Percentiles rank a stretch among this genome's conserved stretches.
phyloP scores from a whole-genome alignment of 53 echinoderm and acorn worm genomes.

The Actinopyga echinites region DNA sequence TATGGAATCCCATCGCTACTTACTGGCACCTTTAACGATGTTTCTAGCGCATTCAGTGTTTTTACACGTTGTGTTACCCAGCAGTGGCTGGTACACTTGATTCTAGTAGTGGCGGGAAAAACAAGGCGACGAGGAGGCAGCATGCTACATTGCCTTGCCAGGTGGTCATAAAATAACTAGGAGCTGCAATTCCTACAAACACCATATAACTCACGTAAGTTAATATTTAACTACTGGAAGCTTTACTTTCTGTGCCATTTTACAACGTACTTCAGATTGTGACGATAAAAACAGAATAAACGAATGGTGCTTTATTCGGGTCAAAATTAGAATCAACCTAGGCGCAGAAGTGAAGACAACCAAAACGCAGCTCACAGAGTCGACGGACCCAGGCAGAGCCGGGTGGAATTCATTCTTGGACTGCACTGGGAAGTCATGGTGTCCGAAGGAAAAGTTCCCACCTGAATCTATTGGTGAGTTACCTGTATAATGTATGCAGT shows the following conservation, averaged over 20 bases:
- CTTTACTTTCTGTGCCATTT: background rate
- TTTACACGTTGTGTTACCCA: no score
- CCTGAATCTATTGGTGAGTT: no score
- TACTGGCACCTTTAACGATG: no score
- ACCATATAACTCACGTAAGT: conserved; percentile 19
- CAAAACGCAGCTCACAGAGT: no score
- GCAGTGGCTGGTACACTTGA: no score
- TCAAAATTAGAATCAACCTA: conserved; percentile 2
- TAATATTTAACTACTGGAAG: conserved; percentile 30
- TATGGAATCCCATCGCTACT: no score
- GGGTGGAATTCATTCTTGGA: no score
- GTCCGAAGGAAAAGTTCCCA: no score
- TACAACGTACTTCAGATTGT: conserved; percentile 26
- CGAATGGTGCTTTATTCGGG: conserved; percentile 5
- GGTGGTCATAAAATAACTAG: conserved; percentile 9
- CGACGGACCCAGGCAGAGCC: no score
- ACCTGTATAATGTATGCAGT: no score
- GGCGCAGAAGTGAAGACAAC: background rate
- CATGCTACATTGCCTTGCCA: conserved; percentile 10
- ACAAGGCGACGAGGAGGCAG: background rate
- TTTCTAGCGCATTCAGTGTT: no score
- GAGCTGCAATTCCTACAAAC: background rate
- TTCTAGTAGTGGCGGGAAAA: conserved; percentile 7
- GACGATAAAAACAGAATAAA: conserved; percentile 15
- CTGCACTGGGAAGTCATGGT: no score